phyloP scores from a whole-genome alignment of 2,888 invertebrate genomes.

The Anorthoa munda region DNA sequence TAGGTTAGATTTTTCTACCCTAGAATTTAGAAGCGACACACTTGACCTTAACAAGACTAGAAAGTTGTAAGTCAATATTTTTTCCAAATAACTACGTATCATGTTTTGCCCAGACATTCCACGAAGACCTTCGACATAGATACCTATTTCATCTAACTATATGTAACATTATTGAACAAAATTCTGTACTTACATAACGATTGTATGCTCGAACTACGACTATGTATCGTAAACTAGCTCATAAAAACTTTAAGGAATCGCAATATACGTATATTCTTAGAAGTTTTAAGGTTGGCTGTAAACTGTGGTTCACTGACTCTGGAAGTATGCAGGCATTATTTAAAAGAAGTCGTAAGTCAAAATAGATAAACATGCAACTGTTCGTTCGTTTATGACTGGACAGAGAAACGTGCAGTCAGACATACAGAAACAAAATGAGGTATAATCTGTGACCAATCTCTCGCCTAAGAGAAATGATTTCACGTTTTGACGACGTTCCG shows the following conservation, averaged over 20 bases:
- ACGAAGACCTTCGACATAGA: conserved; percentile 33
- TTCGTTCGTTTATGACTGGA: conserved; percentile 11
- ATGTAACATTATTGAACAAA: conserved; percentile 28
- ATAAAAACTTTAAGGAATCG: conserved; percentile 48
- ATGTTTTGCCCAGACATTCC: conserved; percentile 39
- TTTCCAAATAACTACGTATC: not conserved
- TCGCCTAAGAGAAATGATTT: conserved; percentile 19
- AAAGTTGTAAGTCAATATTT: conserved; percentile 23
- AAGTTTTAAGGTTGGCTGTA: conserved; percentile 42
- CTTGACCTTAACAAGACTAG: conserved; percentile 21
- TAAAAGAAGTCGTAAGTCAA: conserved; percentile 19
- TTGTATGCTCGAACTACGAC: conserved; percentile 36
- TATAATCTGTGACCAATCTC: conserved; percentile 14
- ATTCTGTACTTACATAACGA: conserved; percentile 33
- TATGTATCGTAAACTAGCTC: conserved; percentile 50
- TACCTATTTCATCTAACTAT: conserved; percentile 21
- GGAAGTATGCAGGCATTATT: conserved; percentile 27
- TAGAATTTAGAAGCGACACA: not conserved
- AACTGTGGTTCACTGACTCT: conserved; percentile 52
- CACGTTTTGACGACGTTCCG: not conserved
- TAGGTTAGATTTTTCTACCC: too few relatives aligned
- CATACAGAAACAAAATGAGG: not conserved
- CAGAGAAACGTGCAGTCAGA: not conserved
- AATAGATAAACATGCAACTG: conserved; percentile 38
- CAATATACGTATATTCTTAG: conserved; percentile 32